Conservation (phyloP, 2,888 invertebrate genomes). For the Agelastica alni region DNA sequence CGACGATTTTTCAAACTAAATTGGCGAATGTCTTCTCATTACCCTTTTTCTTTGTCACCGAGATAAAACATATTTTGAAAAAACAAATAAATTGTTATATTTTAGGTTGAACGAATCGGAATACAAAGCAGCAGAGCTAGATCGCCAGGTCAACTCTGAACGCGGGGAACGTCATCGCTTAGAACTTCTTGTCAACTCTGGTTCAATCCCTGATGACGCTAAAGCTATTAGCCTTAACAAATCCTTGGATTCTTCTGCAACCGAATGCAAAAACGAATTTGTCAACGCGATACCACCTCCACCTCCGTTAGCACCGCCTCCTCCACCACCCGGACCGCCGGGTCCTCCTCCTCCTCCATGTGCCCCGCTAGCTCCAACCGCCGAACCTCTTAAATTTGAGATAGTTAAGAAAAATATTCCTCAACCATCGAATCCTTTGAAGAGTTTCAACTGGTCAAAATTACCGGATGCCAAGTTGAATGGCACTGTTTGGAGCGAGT, state of each 20-base stretch:
- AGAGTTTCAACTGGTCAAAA: constrained; percentile 98
- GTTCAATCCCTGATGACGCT: constrained; percentile 91
- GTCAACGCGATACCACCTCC: constrained; percentile 52
- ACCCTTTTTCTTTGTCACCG: too few species aligned
- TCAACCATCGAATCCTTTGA: constrained; percentile 87
- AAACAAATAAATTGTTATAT: too few species aligned
- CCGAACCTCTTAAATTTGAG: constrained; percentile 61
- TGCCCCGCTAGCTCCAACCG: constrained; percentile 66
- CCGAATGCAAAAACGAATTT: constrained; percentile 38
- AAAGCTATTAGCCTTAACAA: constrained; percentile 67
- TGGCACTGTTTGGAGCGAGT: constrained; percentile 93
- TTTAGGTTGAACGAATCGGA: constrained; percentile 60
- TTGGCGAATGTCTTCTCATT: too few species aligned
- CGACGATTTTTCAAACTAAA: too few species aligned
- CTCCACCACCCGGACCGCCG: constrained; percentile 64
- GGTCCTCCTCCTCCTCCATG: constrained; percentile 66
- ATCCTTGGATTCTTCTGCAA: constrained; percentile 38
- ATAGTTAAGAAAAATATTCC: constrained; percentile 85
- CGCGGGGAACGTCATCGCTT: constrained; percentile 79
- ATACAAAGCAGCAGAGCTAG: constrained; percentile 58
- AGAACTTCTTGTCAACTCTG: constrained; percentile 85
- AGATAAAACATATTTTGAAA: too few species aligned
- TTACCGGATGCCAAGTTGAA: constrained; percentile 87
- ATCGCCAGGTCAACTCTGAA: constrained; percentile 71
- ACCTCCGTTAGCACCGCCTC: constrained; percentile 55